Evolutionary conservation across 1,140 invertebrate genomes (phyloP).

Genomic region (Heterodera carotae): DNA sequence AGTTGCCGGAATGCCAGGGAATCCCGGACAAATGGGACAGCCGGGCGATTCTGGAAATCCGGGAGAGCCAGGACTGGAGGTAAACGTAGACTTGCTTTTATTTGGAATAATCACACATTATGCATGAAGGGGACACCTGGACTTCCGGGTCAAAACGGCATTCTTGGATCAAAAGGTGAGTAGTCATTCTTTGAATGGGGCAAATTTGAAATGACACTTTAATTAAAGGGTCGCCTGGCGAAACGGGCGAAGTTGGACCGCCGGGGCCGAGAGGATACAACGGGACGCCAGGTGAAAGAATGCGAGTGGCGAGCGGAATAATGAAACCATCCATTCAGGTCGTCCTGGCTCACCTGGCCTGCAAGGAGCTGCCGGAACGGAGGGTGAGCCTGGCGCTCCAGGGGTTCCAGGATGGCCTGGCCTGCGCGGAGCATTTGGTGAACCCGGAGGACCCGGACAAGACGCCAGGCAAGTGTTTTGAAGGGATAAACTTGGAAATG

Average conservation of each 20-base stretch:
- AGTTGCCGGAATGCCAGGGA: neutral
- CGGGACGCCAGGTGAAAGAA: constrained; percentile 10
- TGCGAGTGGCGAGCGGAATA: neutral
- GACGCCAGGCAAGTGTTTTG: constrained; percentile 2
- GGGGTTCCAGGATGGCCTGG: constrained; percentile 14
- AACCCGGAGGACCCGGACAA: constrained; percentile 9
- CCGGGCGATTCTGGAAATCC: constrained; percentile 8
- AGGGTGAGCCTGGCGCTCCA: neutral
- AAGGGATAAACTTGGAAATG: neutral
- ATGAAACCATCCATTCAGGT: neutral
- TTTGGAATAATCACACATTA: neutral
- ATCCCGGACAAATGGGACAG: constrained; percentile 3
- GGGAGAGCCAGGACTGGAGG: neutral
- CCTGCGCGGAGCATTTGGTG: constrained; percentile 16
- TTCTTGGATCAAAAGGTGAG: constrained; percentile 9
- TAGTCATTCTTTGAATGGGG: too few relatives aligned
- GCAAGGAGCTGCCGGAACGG: constrained; percentile 5
- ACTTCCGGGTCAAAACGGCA: constrained; percentile 4
- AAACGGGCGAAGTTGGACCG: constrained; percentile 10
- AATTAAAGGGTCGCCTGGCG: neutral
- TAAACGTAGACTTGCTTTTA: neutral
- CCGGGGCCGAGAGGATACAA: constrained; percentile 18
- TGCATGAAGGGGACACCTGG: neutral
- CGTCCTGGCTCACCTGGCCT: constrained; percentile 9
- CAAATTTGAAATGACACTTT: neutral